Evolutionary conservation across 2,888 invertebrate genomes (phyloP).

Genomic region (Acronicta alni): DNA sequence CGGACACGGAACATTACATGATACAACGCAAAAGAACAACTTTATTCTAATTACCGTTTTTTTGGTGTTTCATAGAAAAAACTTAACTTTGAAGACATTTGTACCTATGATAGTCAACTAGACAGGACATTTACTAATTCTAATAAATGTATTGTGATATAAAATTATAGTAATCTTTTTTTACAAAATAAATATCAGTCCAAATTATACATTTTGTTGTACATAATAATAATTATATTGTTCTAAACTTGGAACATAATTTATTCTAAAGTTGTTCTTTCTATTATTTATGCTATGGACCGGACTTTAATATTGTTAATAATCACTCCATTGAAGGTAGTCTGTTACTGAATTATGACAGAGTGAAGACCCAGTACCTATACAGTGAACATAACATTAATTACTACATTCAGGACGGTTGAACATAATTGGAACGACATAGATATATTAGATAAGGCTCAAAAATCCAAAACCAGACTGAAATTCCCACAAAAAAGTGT

Average conservation of each 20-base stretch:
- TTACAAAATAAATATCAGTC: constrained; percentile 13
- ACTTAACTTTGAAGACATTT: constrained; percentile 45
- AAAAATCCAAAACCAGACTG: too few relatives aligned
- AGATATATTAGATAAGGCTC: neutral
- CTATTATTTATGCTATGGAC: constrained; percentile 54
- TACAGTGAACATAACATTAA: neutral
- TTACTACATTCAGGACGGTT: too few relatives aligned
- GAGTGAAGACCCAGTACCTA: constrained; percentile 1
- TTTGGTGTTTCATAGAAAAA: constrained; percentile 50
- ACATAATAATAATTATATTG: constrained; percentile 41
- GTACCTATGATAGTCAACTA: constrained; percentile 6
- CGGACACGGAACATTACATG: constrained; percentile 67
- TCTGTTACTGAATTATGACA: constrained; percentile 11
- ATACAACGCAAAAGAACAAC: constrained; percentile 70
- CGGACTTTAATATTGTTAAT: constrained; percentile 15
- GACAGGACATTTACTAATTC: constrained; percentile 27
- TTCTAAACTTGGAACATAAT: constrained; percentile 26
- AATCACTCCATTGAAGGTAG: neutral
- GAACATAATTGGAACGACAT: neutral
- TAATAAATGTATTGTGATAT: constrained; percentile 21
- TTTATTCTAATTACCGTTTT: constrained; percentile 45
- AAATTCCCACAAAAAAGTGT: too few relatives aligned
- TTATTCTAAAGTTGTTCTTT: constrained; percentile 61
- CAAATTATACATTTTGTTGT: constrained; percentile 33
- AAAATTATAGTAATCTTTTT: constrained; percentile 14